A percentile compares a stretch with the other conserved stretches of the same genome.
Evolutionary conservation across 2,113 vertebrate genomes (phyloP).

Genomic region (Rhinoderma darwinii): DNA sequence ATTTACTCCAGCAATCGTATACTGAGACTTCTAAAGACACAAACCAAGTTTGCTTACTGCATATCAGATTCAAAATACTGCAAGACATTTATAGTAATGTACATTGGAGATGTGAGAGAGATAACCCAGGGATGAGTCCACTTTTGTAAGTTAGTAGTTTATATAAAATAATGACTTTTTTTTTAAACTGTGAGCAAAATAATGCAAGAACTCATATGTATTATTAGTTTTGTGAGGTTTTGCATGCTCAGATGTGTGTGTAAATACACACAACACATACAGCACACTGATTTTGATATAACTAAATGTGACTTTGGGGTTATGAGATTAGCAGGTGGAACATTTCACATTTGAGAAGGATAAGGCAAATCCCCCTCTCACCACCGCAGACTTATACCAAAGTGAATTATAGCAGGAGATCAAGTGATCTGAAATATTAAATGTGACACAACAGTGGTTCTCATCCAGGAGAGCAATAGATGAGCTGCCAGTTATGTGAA

Average conservation of each 20-base stretch:
- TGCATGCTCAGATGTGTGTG: not conserved
- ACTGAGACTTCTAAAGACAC: too few species aligned
- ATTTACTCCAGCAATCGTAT: too few species aligned
- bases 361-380: slow-evolving; percentile 43
- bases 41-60: not conserved
- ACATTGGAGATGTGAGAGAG: not conserved
- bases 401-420: slow-evolving; percentile 52
- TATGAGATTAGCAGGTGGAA: slow-evolving; percentile 45
- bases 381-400: slow-evolving; percentile 47
- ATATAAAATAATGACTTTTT: not conserved
- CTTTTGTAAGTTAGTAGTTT: not conserved
- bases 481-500: slow-evolving; percentile 32
- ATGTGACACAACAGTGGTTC: slow-evolving; percentile 34
- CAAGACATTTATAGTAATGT: not conserved
- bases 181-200: not conserved
- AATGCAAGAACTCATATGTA: not conserved
- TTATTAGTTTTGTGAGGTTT: not conserved
- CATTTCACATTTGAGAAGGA: slow-evolving; percentile 55
- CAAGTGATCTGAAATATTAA: slow-evolving; percentile 50
- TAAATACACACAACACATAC: not conserved
- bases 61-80: not conserved
- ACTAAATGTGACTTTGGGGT: slow-evolving; percentile 44
- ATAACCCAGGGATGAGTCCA: too few species aligned
- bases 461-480: slow-evolving; percentile 45
- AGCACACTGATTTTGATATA: slow-evolving; percentile 11